phyloP scores from a whole-genome alignment of 35 echinoderm and acorn worm species.

The Holothuria glaberrima region DNA sequence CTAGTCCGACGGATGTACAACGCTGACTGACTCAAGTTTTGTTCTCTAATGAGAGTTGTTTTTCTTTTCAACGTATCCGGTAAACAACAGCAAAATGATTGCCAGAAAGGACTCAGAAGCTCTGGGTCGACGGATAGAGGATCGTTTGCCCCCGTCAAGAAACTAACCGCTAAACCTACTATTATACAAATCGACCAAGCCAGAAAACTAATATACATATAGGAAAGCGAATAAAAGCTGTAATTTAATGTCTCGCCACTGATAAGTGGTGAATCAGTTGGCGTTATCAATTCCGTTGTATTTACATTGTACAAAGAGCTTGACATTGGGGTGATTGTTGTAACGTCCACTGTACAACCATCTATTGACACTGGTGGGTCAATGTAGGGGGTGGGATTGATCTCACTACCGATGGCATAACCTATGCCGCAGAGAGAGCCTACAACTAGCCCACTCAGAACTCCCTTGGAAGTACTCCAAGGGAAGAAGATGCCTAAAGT shows the following conservation, averaged over 20 bases:
- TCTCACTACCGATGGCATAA: conserved; percentile 27
- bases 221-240: conserved; percentile 48
- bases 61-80: conserved; percentile 8
- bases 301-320: background rate
- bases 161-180: conserved; percentile 34
- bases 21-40: conserved; percentile 30
- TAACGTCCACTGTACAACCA: background rate
- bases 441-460: background rate
- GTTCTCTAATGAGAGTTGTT: background rate
- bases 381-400: background rate
- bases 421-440: conserved; percentile 46
- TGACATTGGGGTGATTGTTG: background rate
- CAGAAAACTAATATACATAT: conserved; percentile 52
- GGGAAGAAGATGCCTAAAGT: conserved; percentile 68
- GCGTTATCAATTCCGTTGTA: background rate
- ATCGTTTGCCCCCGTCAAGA: conserved; percentile 48
- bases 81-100: conserved; percentile 50
- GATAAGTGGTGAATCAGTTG: conserved; percentile 14
- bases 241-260: background rate
- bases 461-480: conserved; percentile 57
- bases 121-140: conserved; percentile 5
- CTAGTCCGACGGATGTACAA: conserved; percentile 18
- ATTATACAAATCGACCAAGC: conserved; percentile 27
- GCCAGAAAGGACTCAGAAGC: conserved; percentile 40
- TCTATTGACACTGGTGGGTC: conserved; percentile 18